Base-by-base conservation (phyloP, 2,888 invertebrate genomes). In the Melanophora roralis region DNA sequence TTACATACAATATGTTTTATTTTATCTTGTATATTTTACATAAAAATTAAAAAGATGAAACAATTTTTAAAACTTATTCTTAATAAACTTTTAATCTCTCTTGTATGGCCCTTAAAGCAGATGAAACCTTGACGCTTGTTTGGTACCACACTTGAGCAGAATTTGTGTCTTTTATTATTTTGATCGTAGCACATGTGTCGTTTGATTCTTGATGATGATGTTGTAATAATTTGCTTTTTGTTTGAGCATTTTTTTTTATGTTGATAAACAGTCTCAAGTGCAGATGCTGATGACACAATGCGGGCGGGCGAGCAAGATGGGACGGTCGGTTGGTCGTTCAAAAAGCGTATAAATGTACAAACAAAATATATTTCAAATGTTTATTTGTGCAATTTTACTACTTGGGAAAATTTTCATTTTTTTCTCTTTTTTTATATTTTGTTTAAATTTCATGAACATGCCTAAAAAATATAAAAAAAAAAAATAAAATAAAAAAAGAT, bases 281-380 rank as follows among this genome's bases (percentile, higher is more conserved):
- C 57, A 40, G 49, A 45, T 67, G 67, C 27, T 72, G 67, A 49
- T 68, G 57, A 23, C 57, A 51, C 65, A 68, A 78, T 40, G n/a
- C n/a, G n/a, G n/a, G n/a, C n/a, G n/a, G n/a, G 62, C 36, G 14
- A 49, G 51, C 79, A 72, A 62, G 62, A 45, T 64, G 68, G 72
- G 62, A 62, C 65, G 51, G 34, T 65, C 76, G 43, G 19, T 59
- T 59, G 80, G 68, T 65, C 76, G 43, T n/a, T 59, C 67, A 76
- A 62, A 23, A 53, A 64, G 68, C 59, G 38, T 36, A 51, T n/a
- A 36, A 62, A 72, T 40, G 49, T 51, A 62, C 62, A 72, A 62
- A 60, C 59, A 59, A 76, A 76, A 64, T 76, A 85, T 85, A 82
- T 79, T 3, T 27, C 6, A 3, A 5, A 79, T 67, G 81, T 79